Evolutionary conservation across 2,888 invertebrate genomes (phyloP).

Genomic region (Pterobdella sp.): DNA sequence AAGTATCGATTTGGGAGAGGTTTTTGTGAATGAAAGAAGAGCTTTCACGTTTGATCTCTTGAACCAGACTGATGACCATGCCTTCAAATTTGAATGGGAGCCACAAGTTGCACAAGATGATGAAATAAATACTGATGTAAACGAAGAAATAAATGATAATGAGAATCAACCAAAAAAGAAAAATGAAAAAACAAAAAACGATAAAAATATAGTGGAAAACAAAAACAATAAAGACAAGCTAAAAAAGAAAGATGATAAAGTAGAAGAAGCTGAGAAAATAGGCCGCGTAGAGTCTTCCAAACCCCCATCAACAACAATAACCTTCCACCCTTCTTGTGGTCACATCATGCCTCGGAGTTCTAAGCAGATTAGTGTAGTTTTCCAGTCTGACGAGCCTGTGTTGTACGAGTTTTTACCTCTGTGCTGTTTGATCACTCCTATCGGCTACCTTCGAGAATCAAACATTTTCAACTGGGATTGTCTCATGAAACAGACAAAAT

Average conservation of each 20-base stretch:
- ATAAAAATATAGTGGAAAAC: no score
- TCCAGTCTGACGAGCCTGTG: conserved; percentile 53
- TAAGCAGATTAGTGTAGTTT: conserved; percentile 56
- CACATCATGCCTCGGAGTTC: conserved; percentile 48
- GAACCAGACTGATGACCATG: background rate
- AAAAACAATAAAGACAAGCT: no score
- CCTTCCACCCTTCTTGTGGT: conserved; percentile 53
- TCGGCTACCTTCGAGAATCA: conserved; percentile 44
- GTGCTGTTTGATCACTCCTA: conserved; percentile 46
- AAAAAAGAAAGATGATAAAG: no score
- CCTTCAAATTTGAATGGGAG: background rate
- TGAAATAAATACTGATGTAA: no score
- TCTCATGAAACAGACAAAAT: conserved; percentile 48
- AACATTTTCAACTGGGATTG: conserved; percentile 51
- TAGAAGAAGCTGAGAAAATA: no score
- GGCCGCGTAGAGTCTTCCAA: no score
- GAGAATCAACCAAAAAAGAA: no score
- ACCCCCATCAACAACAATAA: background rate
- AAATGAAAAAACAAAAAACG: no score
- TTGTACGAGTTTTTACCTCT: conserved; percentile 41
- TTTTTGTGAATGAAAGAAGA: background rate
- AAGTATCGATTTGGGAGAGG: background rate
- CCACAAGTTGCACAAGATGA: background rate
- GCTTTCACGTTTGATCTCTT: background rate
- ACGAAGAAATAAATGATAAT: no score